These are phyloP conservation scores for Thripadectes ignobilis DNA, from an alignment of 2,797 vertebrate species.

Conservation along the genomic window DNA sequence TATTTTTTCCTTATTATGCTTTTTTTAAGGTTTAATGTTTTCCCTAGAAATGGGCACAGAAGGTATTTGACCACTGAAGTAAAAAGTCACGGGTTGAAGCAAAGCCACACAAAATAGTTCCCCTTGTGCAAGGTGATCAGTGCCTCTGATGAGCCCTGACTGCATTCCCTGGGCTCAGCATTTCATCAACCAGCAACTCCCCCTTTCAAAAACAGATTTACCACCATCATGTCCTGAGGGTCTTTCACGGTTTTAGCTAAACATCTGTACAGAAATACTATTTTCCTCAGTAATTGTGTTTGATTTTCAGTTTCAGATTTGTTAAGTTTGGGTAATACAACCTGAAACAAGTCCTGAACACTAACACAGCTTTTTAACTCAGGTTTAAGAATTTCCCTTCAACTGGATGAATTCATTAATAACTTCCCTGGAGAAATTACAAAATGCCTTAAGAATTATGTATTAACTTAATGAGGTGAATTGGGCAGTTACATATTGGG, in stretches of 20 bases:
- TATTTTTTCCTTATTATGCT: background rate
- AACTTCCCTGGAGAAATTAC: background rate
- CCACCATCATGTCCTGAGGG: background rate
- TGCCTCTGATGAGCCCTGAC: conserved; percentile 24
- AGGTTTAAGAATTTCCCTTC: background rate
- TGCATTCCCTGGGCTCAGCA: conserved; percentile 35
- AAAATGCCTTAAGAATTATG: background rate
- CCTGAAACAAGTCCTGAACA: background rate
- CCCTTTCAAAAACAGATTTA: conserved; percentile 38
- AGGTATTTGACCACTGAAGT: background rate
- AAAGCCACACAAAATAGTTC: background rate
- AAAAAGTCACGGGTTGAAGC: background rate
- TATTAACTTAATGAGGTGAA: background rate
- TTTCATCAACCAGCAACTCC: conserved; percentile 44
- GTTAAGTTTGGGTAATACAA: background rate
- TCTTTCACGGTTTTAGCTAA: background rate
- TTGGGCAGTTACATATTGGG: background rate
- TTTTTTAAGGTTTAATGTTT: background rate
- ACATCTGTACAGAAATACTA: background rate
- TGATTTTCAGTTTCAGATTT: background rate
- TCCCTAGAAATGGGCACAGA: background rate
- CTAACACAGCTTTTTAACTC: background rate
- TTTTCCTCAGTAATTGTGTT: background rate
- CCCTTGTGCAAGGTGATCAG: conserved; percentile 27
- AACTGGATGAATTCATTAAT: background rate